phyloP scores from a whole-genome alignment of 2,888 invertebrate species.

The Microctonus brassicae region DNA sequence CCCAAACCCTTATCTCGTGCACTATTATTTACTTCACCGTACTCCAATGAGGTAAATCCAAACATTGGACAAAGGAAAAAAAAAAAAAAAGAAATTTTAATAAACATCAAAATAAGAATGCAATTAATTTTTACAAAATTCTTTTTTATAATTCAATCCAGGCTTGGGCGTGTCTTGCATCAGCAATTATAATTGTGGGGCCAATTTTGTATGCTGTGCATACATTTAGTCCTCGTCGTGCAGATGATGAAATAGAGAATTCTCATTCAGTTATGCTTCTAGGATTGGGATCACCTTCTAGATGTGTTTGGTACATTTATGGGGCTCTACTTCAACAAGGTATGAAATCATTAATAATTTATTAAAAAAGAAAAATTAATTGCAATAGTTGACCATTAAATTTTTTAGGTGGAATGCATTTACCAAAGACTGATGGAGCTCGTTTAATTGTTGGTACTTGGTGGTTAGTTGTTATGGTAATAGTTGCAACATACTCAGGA shows the following conservation, averaged over 20 bases:
- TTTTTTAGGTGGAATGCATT: constrained; percentile 83
- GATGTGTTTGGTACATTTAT: constrained; percentile 90
- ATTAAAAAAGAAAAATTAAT: background rate
- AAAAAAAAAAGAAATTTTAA: too few relatives aligned
- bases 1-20: constrained; percentile 87
- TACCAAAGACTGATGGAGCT: constrained; percentile 89
- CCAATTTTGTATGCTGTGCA: constrained; percentile 83
- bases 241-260: constrained; percentile 33
- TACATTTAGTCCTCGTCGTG: constrained; percentile 75
- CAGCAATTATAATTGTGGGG: constrained; percentile 82
- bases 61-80: background rate
- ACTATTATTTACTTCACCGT: constrained; percentile 87
- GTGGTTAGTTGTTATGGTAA: constrained; percentile 92
- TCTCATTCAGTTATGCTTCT: constrained; percentile 30
- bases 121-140: background rate
- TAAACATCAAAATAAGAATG: too few relatives aligned
- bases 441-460: constrained; percentile 88
- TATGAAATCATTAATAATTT: constrained; percentile 61
- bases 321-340: constrained; percentile 94
- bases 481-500: constrained; percentile 93
- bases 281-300: constrained; percentile 69
- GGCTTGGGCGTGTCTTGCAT: constrained; percentile 87
- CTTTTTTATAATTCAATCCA: constrained; percentile 65
- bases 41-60: constrained; percentile 71
- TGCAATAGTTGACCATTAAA: constrained; percentile 11